These are phyloP conservation scores for Colinus virginianus DNA, from an alignment of 2,113 vertebrate species.

Conservation along the genomic window DNA sequence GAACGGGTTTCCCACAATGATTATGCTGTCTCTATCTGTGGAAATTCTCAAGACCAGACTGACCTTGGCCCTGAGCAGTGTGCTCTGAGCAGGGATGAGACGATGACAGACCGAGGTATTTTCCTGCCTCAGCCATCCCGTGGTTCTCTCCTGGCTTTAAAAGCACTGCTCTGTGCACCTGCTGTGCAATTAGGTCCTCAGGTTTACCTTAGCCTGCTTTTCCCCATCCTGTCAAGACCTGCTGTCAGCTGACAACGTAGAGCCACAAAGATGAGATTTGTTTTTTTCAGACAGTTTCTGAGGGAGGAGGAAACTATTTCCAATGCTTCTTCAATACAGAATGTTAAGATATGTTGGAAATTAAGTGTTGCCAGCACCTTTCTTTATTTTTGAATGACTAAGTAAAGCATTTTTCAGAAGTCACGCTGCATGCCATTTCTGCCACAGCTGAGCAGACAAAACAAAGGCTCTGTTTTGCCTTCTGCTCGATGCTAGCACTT, in stretches of 20 bases:
- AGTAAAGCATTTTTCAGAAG: background rate
- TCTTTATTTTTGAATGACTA: background rate
- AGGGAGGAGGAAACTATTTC: background rate
- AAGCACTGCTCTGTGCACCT: background rate
- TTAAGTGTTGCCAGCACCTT: background rate
- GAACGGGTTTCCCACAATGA: background rate
- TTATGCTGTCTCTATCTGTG: background rate
- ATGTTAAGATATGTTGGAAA: background rate
- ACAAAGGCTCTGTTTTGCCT: background rate
- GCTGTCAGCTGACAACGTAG: background rate
- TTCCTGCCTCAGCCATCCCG: background rate
- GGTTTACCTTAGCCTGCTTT: background rate
- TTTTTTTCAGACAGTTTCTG: background rate
- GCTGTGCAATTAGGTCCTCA: rapidly evolving
- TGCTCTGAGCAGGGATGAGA: background rate
- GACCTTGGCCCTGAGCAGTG: background rate
- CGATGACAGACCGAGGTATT: background rate
- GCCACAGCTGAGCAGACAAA: background rate
- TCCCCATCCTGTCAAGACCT: background rate
- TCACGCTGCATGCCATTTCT: background rate
- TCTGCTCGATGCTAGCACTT: background rate
- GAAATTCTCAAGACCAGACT: background rate
- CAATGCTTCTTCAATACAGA: background rate
- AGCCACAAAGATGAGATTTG: background rate
- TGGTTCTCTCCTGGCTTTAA: background rate